Base-by-base conservation (phyloP, 1,140 invertebrate species). In the Teleopsis dalmanni region DNA sequence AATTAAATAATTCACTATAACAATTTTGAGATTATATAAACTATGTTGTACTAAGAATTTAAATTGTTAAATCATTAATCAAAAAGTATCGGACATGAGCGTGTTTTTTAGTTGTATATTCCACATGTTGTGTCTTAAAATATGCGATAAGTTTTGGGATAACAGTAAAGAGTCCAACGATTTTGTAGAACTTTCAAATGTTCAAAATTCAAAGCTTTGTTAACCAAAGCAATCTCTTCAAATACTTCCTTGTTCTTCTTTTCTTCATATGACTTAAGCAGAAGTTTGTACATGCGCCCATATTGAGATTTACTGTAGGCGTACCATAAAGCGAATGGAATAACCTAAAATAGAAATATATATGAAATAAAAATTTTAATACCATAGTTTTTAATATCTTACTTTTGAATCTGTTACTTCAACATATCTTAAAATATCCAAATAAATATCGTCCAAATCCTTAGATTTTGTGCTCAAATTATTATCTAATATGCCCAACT, bases 341-440 rank as follows among this genome's bases (percentile, higher is more conserved):
- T 74, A 7, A 83, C 79, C 80, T 87, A 55, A 4, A 29, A 35
- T 9, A 44, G 6, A 7, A 16, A 13, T 1, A 49, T 48, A 26
- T 18, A 11, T 38, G 7, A 27, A 37, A 25, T 27, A 47, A 41
- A 48, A 56, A 14, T 16, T 21, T 19, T 34, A 21, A 4, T n/a
- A 4, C 40, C 25, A 27, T 25, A 11, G 4, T 25, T 26, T 9
- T 18, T 19, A 14, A 7, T 14, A 45, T n/a, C 10, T 45, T 73
- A 87, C 86, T 76, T 91, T 91, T 14, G 71, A 62, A 72, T 95
- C 91, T 35, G 73, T 81, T 14, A 82, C 72, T 70, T 94, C 91
- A 26, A 79, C 75, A 70, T 86, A 91, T 68, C 88, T 87, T 37
- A 84, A 77, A 29, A 91, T 72, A 57, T 88, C 84, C 36, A 73